Percentiles rank a stretch among this genome's conserved stretches.
Conservation (phyloP, 2,797 vertebrate genomes). For the Lepus oiostolus region DNA sequence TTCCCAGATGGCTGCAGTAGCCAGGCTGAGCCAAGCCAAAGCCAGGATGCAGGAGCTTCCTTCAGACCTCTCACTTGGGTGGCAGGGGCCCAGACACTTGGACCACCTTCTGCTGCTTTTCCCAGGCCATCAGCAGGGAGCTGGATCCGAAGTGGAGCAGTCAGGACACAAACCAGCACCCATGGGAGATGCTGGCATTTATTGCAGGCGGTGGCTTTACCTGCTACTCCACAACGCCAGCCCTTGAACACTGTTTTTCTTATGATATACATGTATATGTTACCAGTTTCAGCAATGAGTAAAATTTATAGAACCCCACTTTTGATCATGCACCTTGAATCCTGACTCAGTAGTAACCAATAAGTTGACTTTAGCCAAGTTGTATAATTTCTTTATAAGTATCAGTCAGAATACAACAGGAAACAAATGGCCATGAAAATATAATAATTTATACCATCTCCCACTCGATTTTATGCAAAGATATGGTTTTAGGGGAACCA, state of each 20-base stretch:
- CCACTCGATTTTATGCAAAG: background rate
- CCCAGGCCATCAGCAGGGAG: too few relatives aligned
- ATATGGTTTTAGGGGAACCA: background rate
- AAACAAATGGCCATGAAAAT: background rate
- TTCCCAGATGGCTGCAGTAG: too few relatives aligned
- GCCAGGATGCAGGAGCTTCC: too few relatives aligned
- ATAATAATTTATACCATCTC: background rate
- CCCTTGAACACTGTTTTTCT: background rate
- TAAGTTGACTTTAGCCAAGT: background rate
- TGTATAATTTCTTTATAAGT: background rate
- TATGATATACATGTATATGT: background rate
- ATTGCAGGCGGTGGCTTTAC: too few relatives aligned
- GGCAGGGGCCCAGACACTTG: too few relatives aligned
- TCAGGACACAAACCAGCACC: too few relatives aligned
- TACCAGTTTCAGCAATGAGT: background rate
- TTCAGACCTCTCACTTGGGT: too few relatives aligned
- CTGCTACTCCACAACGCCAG: too few relatives aligned
- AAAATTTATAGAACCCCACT: background rate
- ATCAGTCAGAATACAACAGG: background rate
- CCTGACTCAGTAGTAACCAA: background rate
- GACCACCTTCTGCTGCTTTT: too few relatives aligned
- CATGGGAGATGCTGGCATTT: too few relatives aligned
- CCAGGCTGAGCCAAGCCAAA: too few relatives aligned
- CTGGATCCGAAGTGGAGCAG: too few relatives aligned
- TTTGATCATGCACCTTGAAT: background rate